Evolutionary conservation across 1,140 invertebrate genomes (phyloP), one percentile per base, ranked within the genome.

Genomic region (Idris sp.): DNA sequence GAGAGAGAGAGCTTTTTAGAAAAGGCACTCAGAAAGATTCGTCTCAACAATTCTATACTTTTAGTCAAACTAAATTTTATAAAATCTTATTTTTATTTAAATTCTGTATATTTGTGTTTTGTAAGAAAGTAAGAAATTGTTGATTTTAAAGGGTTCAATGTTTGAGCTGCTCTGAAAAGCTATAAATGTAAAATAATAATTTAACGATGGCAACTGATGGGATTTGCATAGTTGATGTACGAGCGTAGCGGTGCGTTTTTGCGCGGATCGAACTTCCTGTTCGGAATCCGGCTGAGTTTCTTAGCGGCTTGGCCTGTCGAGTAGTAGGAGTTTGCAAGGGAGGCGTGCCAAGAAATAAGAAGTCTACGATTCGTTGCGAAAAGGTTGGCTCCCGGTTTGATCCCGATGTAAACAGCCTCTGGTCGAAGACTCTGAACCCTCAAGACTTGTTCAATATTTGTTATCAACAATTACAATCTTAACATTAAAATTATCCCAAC

Each of bases 281-380:
- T 75, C 62, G 25, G 77, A 73, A 74, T 68, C 71, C 74, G 68
- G 67, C 69, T 62, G 44, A 71, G 68, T 75, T 68, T 77, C 76
- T 76, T 72, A 56, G 74, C 64, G 31, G 67, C 64, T 67, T 35
- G 26, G 49, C 46, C 53, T 51, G 59, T 46, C 48, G 73, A 74
- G 72, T 78, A 76, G 74, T 78, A 79, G 79, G 76, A 79, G 77
- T 80, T 75, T 41, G 76, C 74, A 76, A 82, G 69, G 68, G 77
- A 79, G 71, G 77, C 72, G 68, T 81, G 78, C 79, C 78, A 82
- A 84, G 82, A 83, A 84, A 81, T 80, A 82, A 79, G 75, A 80
- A 79, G 78, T 76, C 73, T 83, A 84, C 78, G 76, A 80, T 53
- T 77, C 83, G 77, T 85, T 80, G 81, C 77, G 79, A 86, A 85